Conservation (phyloP, 1,140 invertebrate species). For the Anthonomus grandis region DNA sequence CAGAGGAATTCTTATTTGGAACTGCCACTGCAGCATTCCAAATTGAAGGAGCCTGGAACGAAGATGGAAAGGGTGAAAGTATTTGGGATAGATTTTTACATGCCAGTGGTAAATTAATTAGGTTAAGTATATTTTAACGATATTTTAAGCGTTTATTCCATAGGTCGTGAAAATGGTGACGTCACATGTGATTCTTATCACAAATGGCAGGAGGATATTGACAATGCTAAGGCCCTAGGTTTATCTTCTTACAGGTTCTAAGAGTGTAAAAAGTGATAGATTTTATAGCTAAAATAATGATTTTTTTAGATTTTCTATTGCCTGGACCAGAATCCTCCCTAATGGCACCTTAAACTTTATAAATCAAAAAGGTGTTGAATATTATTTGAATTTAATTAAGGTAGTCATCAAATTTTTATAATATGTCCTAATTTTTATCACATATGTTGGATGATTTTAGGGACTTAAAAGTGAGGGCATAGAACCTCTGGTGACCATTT, state of each 20-base stretch:
- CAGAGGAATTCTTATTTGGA: background rate
- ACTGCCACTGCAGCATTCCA: background rate
- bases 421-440: no score
- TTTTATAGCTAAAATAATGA: no score
- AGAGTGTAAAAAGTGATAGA: no score
- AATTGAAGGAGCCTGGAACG: background rate
- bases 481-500: slow-evolving; percentile 64
- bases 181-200: slow-evolving; percentile 60
- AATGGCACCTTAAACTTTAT: slow-evolving; percentile 1
- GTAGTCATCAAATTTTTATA: no score
- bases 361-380: slow-evolving; percentile 53
- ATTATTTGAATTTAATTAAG: slow-evolving; percentile 61
- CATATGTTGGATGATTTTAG: no score
- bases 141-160: no score
- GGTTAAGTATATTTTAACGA: no score
- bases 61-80: background rate
- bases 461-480: slow-evolving; percentile 53
- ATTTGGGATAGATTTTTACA: slow-evolving; percentile 5
- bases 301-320: slow-evolving; percentile 10
- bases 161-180: no score
- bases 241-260: no score
- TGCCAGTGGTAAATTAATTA: background rate
- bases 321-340: slow-evolving; percentile 9
- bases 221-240: no score
- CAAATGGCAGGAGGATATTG: slow-evolving; percentile 56